Evolutionary conservation across 2,797 vertebrate species (phyloP), one percentile per base, ranked within the genome.

Genomic region (Brotogeris chrysoptera): DNA sequence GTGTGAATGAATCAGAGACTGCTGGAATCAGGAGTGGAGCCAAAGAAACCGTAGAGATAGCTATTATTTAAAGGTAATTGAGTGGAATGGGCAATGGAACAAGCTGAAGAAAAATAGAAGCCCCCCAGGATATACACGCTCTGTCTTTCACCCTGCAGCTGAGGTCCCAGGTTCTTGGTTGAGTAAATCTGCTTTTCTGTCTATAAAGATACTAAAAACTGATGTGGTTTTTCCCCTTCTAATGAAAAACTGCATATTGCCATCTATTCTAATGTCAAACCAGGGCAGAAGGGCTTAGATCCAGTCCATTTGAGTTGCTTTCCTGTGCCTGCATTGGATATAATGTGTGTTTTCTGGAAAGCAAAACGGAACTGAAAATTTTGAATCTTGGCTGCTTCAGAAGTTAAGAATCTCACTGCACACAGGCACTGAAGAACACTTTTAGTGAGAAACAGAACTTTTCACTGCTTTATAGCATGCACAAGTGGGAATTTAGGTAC

Each of bases 11-110:
- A 81, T 92, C 59, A 43, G 82, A 93, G 80, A 38, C 82, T 82
- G 32, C 77, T 43, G 44, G 72, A 92, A 87, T 83, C 63, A 28
- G 85, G 59, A 95, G 81, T 24, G n/a, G 21, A 66, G 81, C 90
- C 80, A 93, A 96, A 77, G 61, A 74, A 70, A 39, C 70, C n/a
- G 44, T 55, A 84, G 71, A 95, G 74, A 76, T 59, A 61, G 91
- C 57, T 94, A 46, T 96, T 95, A 93, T 81, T 91, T 86, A 92
- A 85, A 95, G 82, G 71, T 95, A 96, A 95, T 87, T 88, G 92
- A 86, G 78, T 91, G 73, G 80, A 96, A 96, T 94, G 78, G 82
- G 70, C 36, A 83, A 89, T 88, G 66, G 74, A 89, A 88, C 70
- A 90, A 92, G 81, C 70, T 57, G 80, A 66, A 89, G 74, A 41